phyloP scores from a whole-genome alignment of 2,113 vertebrate species.

The Tychaedon coryphoeus region DNA sequence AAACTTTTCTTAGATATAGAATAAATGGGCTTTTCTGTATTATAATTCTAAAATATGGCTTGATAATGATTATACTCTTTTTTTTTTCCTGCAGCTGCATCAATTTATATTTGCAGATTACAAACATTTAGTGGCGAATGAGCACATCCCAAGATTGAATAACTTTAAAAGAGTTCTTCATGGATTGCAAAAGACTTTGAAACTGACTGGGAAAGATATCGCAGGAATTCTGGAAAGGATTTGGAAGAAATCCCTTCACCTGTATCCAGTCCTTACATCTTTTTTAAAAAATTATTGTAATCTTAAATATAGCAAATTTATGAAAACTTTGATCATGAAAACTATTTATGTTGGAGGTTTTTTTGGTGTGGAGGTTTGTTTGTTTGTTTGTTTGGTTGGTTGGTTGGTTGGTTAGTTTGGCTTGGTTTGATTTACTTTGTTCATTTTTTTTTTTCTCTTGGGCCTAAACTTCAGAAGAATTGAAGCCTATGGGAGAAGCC shows the following conservation, averaged over 20 bases:
- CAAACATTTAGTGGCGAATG: neutral
- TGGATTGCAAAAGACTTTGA: neutral
- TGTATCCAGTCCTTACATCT: accelerated
- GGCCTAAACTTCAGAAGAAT: neutral
- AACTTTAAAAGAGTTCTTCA: neutral
- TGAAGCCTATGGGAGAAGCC: neutral
- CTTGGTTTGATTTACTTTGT: neutral
- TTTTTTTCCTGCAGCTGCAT: neutral
- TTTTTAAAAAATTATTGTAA: neutral
- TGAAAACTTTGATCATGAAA: neutral
- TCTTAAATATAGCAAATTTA: neutral
- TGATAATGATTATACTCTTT: neutral
- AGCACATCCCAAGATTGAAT: neutral
- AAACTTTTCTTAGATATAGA: neutral
- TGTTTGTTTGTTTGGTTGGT: neutral
- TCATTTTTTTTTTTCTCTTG: neutral
- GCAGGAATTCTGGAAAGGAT: neutral
- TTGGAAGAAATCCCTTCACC: neutral
- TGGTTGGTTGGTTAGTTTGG: neutral
- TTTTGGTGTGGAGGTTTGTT: accelerated
- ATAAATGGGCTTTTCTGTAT: neutral
- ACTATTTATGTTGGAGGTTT: accelerated
- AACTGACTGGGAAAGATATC: neutral
- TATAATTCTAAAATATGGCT: neutral
- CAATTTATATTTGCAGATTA: neutral